Conservation (phyloP, 2,113 vertebrate genomes). For the Heloderma charlesbogerti region DNA sequence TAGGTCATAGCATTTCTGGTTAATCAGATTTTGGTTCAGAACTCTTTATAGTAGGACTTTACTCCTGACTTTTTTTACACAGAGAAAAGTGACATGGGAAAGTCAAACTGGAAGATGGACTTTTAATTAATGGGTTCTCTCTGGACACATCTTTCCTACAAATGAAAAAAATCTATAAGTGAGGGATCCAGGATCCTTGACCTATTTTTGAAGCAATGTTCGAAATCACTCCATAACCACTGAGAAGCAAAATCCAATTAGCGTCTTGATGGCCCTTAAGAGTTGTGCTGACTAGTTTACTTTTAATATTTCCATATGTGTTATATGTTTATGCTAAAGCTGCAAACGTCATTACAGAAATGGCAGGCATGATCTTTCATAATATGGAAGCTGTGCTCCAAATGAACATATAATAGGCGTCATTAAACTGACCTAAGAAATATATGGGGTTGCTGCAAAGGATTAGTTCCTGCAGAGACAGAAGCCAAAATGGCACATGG, state of each 20-base stretch:
- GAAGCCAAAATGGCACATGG: slow-evolving; percentile 65
- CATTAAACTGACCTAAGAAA: slow-evolving; percentile 65
- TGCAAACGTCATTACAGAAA: slow-evolving; percentile 78
- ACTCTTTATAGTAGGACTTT: background rate
- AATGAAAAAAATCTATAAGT: slow-evolving; percentile 20
- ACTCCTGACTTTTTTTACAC: background rate
- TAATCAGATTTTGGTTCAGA: background rate
- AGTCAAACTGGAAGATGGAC: background rate
- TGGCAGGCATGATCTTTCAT: slow-evolving; percentile 73
- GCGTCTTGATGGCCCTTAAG: slow-evolving; percentile 61
- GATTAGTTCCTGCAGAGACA: slow-evolving; percentile 59
- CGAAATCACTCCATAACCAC: slow-evolving; percentile 48
- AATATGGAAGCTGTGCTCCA: slow-evolving; percentile 64
- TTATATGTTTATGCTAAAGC: slow-evolving; percentile 68
- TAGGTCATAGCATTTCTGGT: no score
- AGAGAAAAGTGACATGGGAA: background rate
- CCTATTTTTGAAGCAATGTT: slow-evolving; percentile 16
- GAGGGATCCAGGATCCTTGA: slow-evolving; percentile 13
- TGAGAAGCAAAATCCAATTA: slow-evolving; percentile 71
- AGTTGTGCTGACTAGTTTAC: slow-evolving; percentile 67
- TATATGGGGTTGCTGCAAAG: slow-evolving; percentile 35
- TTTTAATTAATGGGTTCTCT: slow-evolving; percentile 14
- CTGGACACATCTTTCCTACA: background rate
- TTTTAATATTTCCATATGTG: slow-evolving; percentile 70
- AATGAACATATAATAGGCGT: slow-evolving; percentile 68